Base-by-base conservation (phyloP, 2,888 invertebrate species). In the Pharmacophagus antenor region DNA sequence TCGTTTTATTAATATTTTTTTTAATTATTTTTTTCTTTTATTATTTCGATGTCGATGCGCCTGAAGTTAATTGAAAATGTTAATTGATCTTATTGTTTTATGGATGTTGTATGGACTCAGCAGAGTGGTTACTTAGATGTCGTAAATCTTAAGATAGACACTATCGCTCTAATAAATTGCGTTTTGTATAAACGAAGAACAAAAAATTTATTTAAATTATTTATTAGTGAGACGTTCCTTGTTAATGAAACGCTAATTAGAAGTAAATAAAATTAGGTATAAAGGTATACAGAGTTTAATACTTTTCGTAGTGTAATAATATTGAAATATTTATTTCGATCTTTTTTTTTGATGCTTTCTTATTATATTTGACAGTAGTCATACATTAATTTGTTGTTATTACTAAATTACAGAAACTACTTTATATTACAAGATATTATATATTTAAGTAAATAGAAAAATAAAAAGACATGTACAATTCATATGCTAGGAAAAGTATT, bases 141-240 rank as follows among this genome's bases (percentile, higher is more conserved):
- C 25, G 25, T 56, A 42, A 56, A 17, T 20, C 31, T 25, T 7
- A 49, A 22, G 21, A 56, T 12, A 6, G 18, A 42, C 41, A 25
- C 18, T 49, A 56, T 56, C 56, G 20, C 20, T 25, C 23, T 49
- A 42, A 42, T 23, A 20, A 18, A 49, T 56, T 3, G 49, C 22
- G 37, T 25, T 50, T 31, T n/a, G 7, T n/a, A 41, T 41, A 10
- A 49, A 15, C 25, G 42, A 10, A 41, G 25, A 12, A 41, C 18
- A 18, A 18, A 42, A 47, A 42, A 42, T 6, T 17, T 27, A 47
- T 5, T 42, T 42, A 18, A 25, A 42, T 15, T 49, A 49, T 41
- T 22, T 37, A 21, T 31, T 31, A 8, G 31, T 31, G 12, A 31
- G 6, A 10, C 31, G 10, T 12, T 8, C 10, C 1, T 10, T 31